Evolutionary conservation across 2,888 invertebrate species (phyloP), one percentile per base, ranked within the genome.

Genomic region (Drosophila pseudotalamancana): DNA sequence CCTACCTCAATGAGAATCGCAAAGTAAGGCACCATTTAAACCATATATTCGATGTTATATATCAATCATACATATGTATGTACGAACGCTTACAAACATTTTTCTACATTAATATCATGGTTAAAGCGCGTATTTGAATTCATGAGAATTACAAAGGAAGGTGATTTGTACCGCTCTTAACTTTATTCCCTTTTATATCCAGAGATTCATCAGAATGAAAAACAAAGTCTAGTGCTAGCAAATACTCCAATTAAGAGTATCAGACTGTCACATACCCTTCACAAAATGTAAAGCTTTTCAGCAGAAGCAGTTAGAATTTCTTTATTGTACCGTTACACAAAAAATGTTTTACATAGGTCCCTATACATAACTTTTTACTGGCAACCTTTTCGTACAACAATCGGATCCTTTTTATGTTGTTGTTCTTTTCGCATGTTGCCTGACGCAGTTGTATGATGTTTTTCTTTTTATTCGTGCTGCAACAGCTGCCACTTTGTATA

Each of bases 401-500:
- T 46, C 39, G 14, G 6, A 6, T 9, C 1, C 9, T n/a, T 4
- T 6, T 6, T n/a, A 37, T 12, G 39, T 53, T 39, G 19, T 49
- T n/a, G n/a, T n/a, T n/a, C 60, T 67, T 66, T 12, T 12, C 27
- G 27, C 25, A n/a, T 35, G 35, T 46, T 25, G 21, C 14, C 25
- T 34, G 27, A 42, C 12, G 21, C 18, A 19, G 42, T 29, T 45
- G 37, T 19, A 42, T 11, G 25, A 25, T 43, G 8, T 43, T 19
- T 43, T 43, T 43, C 6, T 37, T 55, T 39, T 29, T 48, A 29
- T 25, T 50, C 39, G 3, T 25, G 37, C 35, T 67, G 72, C 71
- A 71, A 57, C 70, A 65, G 55, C 70, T 61, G 71, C 53, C 56
- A 61, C 67, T 64, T 67, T 73, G 62, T 61, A 14, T 46, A 9